A percentile compares a stretch with the other conserved stretches of the same genome.
phyloP scores from a whole-genome alignment of 2,113 vertebrate genomes.

The Notothenia coriiceps region DNA sequence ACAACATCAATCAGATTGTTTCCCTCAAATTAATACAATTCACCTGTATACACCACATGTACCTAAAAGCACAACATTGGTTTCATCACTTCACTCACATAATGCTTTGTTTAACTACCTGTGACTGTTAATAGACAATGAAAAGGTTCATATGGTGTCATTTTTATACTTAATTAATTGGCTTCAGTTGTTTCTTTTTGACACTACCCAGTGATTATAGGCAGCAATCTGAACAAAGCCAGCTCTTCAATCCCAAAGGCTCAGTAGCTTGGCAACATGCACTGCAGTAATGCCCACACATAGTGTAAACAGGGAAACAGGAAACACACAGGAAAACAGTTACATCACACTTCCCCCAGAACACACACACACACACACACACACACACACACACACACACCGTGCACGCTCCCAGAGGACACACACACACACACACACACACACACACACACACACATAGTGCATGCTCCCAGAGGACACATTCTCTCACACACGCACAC shows the following conservation, averaged over 20 bases:
- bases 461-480: constrained; percentile 1
- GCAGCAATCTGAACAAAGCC: constrained; percentile 34
- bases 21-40: background rate
- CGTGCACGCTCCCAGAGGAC: too few species aligned
- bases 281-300: constrained; percentile 68
- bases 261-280: constrained; percentile 66
- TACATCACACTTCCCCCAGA: constrained; percentile 61
- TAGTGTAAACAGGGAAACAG: constrained; percentile 69
- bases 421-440: constrained; percentile 12
- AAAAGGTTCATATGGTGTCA: background rate
- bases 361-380: constrained; percentile 17
- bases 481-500: too few species aligned
- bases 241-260: constrained; percentile 39
- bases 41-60: too few species aligned
- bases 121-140: background rate
- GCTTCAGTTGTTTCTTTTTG: constrained; percentile 10
- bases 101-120: background rate
- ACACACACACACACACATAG: constrained; percentile 5
- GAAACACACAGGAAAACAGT: constrained; percentile 63
- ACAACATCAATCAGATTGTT: constrained; percentile 1
- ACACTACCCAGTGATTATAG: constrained; percentile 5
- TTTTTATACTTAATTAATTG: background rate
- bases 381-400: too few species aligned
- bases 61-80: background rate
- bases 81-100: background rate